Evolutionary conservation across 64 coral and sea anemone genomes (phyloP).

Genomic region (Montipora cactus): DNA sequence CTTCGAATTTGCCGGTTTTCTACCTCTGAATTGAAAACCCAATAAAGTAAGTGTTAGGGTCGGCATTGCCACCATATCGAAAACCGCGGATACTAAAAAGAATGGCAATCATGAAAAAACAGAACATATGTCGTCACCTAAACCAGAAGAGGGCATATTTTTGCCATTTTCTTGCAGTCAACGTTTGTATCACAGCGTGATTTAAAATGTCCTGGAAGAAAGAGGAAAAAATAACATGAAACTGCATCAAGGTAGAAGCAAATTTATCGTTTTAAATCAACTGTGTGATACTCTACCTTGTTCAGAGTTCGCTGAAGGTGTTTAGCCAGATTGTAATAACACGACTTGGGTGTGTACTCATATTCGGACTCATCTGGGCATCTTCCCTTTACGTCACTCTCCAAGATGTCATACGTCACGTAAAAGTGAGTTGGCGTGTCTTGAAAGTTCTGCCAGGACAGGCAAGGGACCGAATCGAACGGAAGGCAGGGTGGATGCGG

Average conservation of each 20-base stretch:
- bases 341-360: constrained; percentile 37
- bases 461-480: constrained; percentile 25
- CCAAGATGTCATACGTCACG: constrained; percentile 53
- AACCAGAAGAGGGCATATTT: constrained; percentile 71
- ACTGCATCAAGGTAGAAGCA: too few relatives aligned
- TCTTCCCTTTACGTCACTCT: constrained; percentile 40
- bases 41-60: too few relatives aligned
- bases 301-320: constrained; percentile 33
- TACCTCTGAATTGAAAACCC: too few relatives aligned
- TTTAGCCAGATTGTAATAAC: constrained; percentile 54
- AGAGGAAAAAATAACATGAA: not conserved
- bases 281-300: constrained; percentile 21
- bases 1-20: too few relatives aligned
- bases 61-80: too few relatives aligned
- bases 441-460: constrained; percentile 51
- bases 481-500: constrained; percentile 61
- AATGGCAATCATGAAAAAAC: not conserved
- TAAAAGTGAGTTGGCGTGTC: constrained; percentile 73
- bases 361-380: constrained; percentile 49
- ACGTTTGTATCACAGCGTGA: constrained; percentile 39
- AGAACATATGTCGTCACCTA: constrained; percentile 27
- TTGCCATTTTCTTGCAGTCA: constrained; percentile 59
- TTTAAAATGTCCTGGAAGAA: constrained; percentile 45
- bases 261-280: too few relatives aligned
- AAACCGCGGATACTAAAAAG: too few relatives aligned